Base-by-base conservation (phyloP, 2,888 invertebrate species). In the Hypolimnas misippus region DNA sequence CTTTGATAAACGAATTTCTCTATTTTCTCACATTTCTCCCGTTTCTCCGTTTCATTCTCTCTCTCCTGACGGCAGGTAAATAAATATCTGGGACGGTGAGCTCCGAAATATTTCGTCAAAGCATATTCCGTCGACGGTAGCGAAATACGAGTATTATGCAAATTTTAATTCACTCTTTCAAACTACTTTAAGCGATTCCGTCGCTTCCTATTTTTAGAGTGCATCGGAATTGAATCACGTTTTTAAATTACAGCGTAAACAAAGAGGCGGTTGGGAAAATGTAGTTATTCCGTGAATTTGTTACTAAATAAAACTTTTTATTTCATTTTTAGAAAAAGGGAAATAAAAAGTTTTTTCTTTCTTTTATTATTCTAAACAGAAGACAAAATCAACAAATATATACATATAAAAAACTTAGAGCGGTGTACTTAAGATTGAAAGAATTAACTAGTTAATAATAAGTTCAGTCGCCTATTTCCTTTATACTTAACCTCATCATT, bases 81-180 rank as follows among this genome's bases (percentile, higher is more conserved):
- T 60, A 60, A 50, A 66, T 57, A 57, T 31, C 44, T 29, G 57
- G 38, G n/a, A 51, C 21, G 62, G 61, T 57, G 58, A 53, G 38
- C 52, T 57, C 51, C 44, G 54, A 63, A 60, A 63, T 51, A 63
- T 62, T 65, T 65, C 49, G 55, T 66, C 69, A 69, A 70, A 70
- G 70, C 65, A 69, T 68, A 63, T 66, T 70, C 65, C 49, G 49
- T 29, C 56, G 58, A 40, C 14, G 50, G 52, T 40, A 53, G 52
- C 29, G 21, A 50, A 29, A 33, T 52, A 17, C 52, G 52, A 54
- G 53, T 38, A 55, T 59, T 58, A 63, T 63, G 58, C 33, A 63
- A 54, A 63, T 55, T 63, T 49, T 63, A 59, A 59, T 63, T 63
- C 55, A 59, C 58, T 63, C 54, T 65, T 53, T 56, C 60, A 58